Conservation (phyloP, 2,113 vertebrate species). For the Chloroceryle aenea region DNA sequence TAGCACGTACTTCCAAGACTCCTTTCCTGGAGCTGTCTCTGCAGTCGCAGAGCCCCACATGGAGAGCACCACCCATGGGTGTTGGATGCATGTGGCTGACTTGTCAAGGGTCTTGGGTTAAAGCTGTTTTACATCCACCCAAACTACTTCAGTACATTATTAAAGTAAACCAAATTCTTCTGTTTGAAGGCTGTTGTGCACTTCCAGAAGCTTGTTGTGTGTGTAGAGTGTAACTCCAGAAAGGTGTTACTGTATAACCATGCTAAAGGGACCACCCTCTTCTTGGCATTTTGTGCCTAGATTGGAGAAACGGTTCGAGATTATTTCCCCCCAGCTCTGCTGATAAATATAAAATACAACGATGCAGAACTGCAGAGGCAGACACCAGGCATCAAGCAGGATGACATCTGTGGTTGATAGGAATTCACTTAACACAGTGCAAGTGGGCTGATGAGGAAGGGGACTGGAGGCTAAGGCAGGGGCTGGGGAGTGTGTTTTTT, state of each 20-base stretch:
- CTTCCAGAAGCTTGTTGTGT: conserved; percentile 13
- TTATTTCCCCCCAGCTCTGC: background rate
- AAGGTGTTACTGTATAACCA: background rate
- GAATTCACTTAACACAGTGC: background rate
- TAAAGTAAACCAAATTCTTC: background rate
- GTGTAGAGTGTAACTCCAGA: background rate
- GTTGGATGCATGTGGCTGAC: background rate
- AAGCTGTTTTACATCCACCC: background rate
- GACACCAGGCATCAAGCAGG: background rate
- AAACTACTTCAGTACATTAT: background rate
- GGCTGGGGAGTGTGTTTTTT: conserved; percentile 60
- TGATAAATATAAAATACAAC: conserved; percentile 23
- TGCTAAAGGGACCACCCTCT: background rate
- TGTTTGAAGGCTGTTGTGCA: background rate
- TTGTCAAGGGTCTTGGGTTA: background rate
- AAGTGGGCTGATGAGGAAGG: background rate
- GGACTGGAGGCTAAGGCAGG: background rate
- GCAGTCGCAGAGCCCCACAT: background rate
- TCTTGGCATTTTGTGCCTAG: conserved; percentile 3
- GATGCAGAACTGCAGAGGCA: conserved; percentile 18
- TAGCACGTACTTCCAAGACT: background rate
- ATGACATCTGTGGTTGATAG: background rate
- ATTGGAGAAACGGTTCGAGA: background rate
- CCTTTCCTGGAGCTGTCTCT: background rate
- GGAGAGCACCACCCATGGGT: background rate